Conservation (phyloP, 2,888 invertebrate genomes). For the Tyria jacobaeae region DNA sequence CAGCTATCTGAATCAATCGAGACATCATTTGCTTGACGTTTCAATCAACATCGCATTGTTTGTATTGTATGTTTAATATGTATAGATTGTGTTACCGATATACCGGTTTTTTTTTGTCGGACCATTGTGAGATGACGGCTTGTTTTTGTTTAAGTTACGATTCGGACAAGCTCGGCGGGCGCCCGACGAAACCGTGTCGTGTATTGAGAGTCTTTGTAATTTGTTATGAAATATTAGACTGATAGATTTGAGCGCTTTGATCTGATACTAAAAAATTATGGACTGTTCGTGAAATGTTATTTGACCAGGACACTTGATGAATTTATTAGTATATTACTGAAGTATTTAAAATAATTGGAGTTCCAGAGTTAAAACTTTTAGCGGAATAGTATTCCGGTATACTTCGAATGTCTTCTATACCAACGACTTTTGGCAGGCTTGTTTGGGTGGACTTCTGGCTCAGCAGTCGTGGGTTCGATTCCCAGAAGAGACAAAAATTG, state of each 20-base stretch:
- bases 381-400: too few species aligned
- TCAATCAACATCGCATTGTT: slow-evolving; percentile 85
- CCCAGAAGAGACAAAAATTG: too few species aligned
- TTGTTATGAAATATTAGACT: slow-evolving; percentile 74
- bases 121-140: slow-evolving; percentile 69
- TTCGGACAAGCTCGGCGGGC: slow-evolving; percentile 55
- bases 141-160: slow-evolving; percentile 64
- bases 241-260: slow-evolving; percentile 50
- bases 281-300: slow-evolving; percentile 33
- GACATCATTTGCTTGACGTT: slow-evolving; percentile 83
- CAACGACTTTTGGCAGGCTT: too few species aligned
- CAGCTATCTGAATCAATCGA: slow-evolving; percentile 78
- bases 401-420: too few species aligned
- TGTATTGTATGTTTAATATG: slow-evolving; percentile 84
- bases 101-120: slow-evolving; percentile 75
- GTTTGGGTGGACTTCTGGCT: too few species aligned
- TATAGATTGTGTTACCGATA: slow-evolving; percentile 86
- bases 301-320: slow-evolving; percentile 32
- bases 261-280: slow-evolving; percentile 41
- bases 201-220: slow-evolving; percentile 73
- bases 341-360: too few species aligned
- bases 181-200: slow-evolving; percentile 59
- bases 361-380: too few species aligned
- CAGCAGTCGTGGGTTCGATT: too few species aligned
- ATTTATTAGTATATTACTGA: too few species aligned